Evolutionary conservation across 2,888 invertebrate species (phyloP).

Genomic region (Rutpela maculata): DNA sequence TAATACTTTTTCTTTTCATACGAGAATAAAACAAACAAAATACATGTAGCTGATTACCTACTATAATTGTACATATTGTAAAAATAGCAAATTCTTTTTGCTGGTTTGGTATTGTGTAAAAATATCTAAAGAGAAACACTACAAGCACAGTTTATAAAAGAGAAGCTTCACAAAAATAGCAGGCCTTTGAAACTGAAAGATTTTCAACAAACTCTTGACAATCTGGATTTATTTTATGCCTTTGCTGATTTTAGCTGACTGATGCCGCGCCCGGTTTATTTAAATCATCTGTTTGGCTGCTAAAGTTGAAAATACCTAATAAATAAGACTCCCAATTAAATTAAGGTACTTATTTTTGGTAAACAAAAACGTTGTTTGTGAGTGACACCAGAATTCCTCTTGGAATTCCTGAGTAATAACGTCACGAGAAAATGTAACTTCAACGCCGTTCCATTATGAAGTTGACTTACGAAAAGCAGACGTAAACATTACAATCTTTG

Average conservation of each 20-base stretch:
- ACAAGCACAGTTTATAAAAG: no score
- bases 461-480: no score
- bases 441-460: no score
- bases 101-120: no score
- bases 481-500: no score
- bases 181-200: neutral
- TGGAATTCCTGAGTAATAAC: neutral
- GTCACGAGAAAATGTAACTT: neutral
- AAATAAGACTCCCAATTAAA: slow-evolving; percentile 26
- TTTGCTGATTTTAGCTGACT: slow-evolving; percentile 8
- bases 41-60: no score
- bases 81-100: no score
- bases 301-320: slow-evolving; percentile 13
- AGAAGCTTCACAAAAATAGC: neutral
- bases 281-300: neutral
- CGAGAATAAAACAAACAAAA: no score
- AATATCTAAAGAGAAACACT: no score
- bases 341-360: slow-evolving; percentile 1
- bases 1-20: no score
- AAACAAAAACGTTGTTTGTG: slow-evolving; percentile 20
- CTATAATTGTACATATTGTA: no score
- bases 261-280: slow-evolving; percentile 2
- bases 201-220: neutral
- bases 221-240: neutral
- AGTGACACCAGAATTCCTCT: neutral